phyloP scores from a whole-genome alignment of 2,888 invertebrate species.

The Drosophila mayaguana region DNA sequence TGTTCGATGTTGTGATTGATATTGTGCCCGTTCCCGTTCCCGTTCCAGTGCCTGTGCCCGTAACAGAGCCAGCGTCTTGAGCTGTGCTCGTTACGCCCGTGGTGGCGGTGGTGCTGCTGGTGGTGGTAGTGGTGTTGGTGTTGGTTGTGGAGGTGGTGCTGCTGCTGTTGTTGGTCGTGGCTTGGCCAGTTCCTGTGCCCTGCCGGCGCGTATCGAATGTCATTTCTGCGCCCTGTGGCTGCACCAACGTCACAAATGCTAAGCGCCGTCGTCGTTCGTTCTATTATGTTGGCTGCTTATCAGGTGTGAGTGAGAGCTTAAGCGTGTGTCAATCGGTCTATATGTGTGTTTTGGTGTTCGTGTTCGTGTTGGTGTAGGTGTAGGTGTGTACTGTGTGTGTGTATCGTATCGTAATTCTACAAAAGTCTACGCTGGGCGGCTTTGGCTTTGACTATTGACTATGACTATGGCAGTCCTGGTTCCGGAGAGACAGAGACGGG shows the following conservation, averaged over 20 bases:
- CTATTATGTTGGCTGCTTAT: conserved; percentile 30
- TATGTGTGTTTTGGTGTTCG: neutral
- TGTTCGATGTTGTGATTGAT: conserved; percentile 40
- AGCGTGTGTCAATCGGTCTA: conserved; percentile 5
- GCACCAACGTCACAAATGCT: conserved; percentile 42
- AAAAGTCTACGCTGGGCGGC: conserved; percentile 74
- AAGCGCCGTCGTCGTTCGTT: conserved; percentile 55
- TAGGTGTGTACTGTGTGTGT: conserved; percentile 8
- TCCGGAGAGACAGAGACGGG: conserved; percentile 37
- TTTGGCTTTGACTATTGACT: conserved; percentile 64
- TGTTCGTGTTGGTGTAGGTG: neutral
- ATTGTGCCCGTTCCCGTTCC: conserved; percentile 38
- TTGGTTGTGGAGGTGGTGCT: conserved; percentile 37
- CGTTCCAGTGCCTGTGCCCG: conserved; percentile 34
- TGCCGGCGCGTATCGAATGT: conserved; percentile 84
- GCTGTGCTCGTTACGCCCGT: conserved; percentile 66
- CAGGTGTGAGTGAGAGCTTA: conserved; percentile 19
- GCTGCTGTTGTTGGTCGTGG: conserved; percentile 52
- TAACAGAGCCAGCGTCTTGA: conserved; percentile 47
- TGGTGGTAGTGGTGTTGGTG: conserved; percentile 41
- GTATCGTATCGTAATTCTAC: conserved; percentile 54
- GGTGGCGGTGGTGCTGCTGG: conserved; percentile 45
- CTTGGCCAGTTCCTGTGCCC: conserved; percentile 65
- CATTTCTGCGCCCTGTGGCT: conserved; percentile 72
- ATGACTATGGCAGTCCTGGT: conserved; percentile 72